Conservation (phyloP, 2,113 vertebrate genomes). For the Hippotragus niger region DNA sequence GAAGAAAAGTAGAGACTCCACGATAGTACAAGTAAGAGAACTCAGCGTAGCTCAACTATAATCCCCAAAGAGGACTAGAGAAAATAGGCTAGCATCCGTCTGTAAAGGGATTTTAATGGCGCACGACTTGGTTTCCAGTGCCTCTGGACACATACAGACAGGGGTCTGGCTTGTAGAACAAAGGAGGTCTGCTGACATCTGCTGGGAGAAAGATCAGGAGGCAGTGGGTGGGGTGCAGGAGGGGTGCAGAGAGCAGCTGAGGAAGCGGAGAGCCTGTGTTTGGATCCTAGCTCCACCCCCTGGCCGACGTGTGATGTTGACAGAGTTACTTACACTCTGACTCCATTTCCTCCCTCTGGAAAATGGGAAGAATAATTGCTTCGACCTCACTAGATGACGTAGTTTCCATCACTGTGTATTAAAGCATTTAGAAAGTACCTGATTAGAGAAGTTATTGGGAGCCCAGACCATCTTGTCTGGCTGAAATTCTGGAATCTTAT, state of each 20-base stretch:
- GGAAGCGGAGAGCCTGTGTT: not conserved
- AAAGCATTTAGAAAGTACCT: not conserved
- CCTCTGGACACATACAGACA: not conserved
- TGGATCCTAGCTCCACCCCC: not conserved
- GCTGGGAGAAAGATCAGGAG: constrained; percentile 36
- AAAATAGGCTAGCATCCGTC: not conserved
- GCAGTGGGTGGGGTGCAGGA: not conserved
- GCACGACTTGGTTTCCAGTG: not conserved
- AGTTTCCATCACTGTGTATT: not conserved
- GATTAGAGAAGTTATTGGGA: not conserved
- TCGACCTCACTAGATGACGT: not conserved
- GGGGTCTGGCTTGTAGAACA: not conserved
- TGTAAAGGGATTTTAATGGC: not conserved
- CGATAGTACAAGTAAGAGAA: not conserved
- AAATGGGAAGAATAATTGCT: constrained; percentile 21
- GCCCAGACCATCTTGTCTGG: not conserved
- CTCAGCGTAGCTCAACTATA: not conserved
- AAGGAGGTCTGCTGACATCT: constrained; percentile 50
- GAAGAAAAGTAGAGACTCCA: not conserved
- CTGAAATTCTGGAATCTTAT: not conserved
- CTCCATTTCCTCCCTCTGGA: not conserved
- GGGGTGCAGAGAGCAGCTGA: not conserved
- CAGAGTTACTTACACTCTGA: not conserved
- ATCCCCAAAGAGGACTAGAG: not conserved
- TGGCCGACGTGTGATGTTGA: not conserved